Percentiles rank a stretch among this genome's conserved stretches.
Evolutionary conservation across 2,797 vertebrate genomes (phyloP).

Genomic region (Lindbergichthys nudifrons): DNA sequence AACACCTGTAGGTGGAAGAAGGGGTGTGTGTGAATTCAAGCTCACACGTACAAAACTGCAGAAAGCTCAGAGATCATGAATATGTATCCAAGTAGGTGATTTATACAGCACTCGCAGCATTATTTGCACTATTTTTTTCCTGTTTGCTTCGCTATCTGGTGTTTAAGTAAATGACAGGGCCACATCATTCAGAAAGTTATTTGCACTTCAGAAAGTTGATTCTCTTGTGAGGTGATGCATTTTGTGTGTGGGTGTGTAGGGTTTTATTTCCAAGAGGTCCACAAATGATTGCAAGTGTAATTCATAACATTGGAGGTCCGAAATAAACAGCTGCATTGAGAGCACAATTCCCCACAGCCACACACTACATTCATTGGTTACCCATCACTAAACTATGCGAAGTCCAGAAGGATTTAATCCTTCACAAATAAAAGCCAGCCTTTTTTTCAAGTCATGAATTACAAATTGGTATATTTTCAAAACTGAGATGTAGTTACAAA

Average conservation of each 20-base stretch:
- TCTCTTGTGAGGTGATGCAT: background rate
- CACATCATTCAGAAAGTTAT: conserved; percentile 18
- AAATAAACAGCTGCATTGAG: conserved; percentile 27
- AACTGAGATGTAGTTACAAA: background rate
- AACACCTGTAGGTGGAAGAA: conserved; percentile 64
- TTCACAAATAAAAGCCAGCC: conserved; percentile 6
- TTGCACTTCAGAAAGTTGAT: conserved; percentile 22
- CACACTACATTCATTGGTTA: conserved; percentile 43
- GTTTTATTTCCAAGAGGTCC: conserved; percentile 48
- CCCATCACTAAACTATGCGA: conserved; percentile 22
- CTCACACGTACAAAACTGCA: conserved; percentile 50
- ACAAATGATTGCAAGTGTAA: conserved; percentile 22
- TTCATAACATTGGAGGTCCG: conserved; percentile 22
- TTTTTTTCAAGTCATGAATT: conserved; percentile 4
- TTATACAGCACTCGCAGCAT: background rate
- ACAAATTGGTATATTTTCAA: conserved; percentile 18
- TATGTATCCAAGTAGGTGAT: conserved; percentile 41
- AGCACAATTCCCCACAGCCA: conserved; percentile 25
- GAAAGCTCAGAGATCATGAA: conserved; percentile 49
- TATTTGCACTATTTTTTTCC: conserved; percentile 14
- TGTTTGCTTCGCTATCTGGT: conserved; percentile 8
- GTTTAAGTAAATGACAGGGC: conserved; percentile 14
- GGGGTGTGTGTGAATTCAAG: conserved; percentile 52
- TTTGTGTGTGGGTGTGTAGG: conserved; percentile 6
- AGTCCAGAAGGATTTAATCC: conserved; percentile 17